These are phyloP conservation scores for Sceloporus tristichus DNA, from an alignment of 2,113 vertebrate genomes.

Conservation along the genomic window DNA sequence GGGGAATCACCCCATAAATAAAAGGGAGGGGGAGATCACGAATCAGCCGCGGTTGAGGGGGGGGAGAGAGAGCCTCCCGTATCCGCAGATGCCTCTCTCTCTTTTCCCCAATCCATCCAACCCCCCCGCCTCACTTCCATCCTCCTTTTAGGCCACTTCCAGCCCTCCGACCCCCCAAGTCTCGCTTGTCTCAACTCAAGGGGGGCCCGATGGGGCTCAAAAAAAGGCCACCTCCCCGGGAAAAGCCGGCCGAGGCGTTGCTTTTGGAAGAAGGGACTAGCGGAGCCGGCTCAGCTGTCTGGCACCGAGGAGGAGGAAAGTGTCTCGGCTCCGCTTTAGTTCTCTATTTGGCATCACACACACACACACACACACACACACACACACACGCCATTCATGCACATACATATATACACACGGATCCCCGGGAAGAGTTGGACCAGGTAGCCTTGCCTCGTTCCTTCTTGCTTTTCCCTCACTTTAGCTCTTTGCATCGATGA, in stretches of 20 bases:
- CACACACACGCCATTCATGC: slow-evolving; percentile 16
- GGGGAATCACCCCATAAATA: slow-evolving; percentile 75
- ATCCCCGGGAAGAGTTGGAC: slow-evolving; percentile 69
- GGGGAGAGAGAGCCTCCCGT: slow-evolving; percentile 63
- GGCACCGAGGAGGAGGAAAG: slow-evolving; percentile 58
- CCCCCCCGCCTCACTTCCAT: slow-evolving; percentile 71
- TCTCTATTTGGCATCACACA: too few species aligned
- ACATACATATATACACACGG: slow-evolving; percentile 40
- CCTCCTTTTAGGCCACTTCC: slow-evolving; percentile 72
- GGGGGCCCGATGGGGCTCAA: slow-evolving; percentile 60
- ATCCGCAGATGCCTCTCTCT: slow-evolving; percentile 70
- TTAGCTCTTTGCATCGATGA: slow-evolving; percentile 66
- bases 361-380: slow-evolving; percentile 18
- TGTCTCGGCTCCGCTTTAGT: slow-evolving; percentile 63
- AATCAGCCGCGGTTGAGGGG: slow-evolving; percentile 57
- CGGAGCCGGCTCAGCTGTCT: slow-evolving; percentile 72
- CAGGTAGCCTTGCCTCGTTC: slow-evolving; percentile 48
- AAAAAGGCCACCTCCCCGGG: slow-evolving; percentile 66
- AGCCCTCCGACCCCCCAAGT: slow-evolving; percentile 46
- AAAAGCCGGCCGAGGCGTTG: slow-evolving; percentile 67
- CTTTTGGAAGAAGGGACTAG: slow-evolving; percentile 70
- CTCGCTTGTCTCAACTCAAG: slow-evolving; percentile 69
- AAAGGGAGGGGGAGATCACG: slow-evolving; percentile 67
- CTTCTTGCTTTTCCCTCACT: slow-evolving; percentile 21
- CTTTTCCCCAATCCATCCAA: slow-evolving; percentile 59